Conservation (phyloP, 2,113 vertebrate species). For the Nipponia nippon region DNA sequence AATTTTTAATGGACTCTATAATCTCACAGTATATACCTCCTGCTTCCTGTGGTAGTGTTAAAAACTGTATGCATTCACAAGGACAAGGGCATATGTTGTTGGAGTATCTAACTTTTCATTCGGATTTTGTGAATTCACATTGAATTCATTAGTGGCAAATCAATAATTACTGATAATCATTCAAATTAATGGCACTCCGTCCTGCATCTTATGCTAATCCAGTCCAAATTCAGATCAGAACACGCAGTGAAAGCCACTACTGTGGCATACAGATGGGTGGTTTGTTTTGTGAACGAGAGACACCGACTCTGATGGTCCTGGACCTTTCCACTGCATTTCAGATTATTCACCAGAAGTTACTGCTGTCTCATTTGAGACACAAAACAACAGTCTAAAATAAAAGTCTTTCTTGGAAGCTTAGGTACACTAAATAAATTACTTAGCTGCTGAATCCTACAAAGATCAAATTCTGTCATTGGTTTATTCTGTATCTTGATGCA, state of each 20-base stretch:
- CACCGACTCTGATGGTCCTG: not conserved
- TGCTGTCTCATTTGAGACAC: not conserved
- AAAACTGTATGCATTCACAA: not conserved
- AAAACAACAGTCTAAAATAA: not conserved
- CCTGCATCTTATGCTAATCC: not conserved
- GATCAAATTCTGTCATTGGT: not conserved
- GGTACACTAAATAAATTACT: not conserved
- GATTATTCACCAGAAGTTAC: not conserved
- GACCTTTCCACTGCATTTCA: not conserved
- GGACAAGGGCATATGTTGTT: not conserved
- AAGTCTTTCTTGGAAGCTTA: not conserved
- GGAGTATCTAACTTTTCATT: not conserved
- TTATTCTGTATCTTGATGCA: not conserved
- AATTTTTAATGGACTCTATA: not conserved
- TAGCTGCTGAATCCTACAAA: not conserved
- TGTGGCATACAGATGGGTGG: rapidly evolving
- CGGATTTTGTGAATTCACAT: not conserved
- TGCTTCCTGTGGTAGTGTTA: not conserved
- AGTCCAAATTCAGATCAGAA: not conserved
- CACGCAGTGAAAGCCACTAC: not conserved
- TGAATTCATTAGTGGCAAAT: not conserved
- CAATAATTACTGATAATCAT: not conserved
- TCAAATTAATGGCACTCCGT: not conserved
- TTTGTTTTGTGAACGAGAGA: not conserved
- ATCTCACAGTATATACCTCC: not conserved